Percentiles rank a stretch among this genome's conserved stretches.
Conservation (phyloP, 2,797 vertebrate genomes). For the Strix occidentalis region DNA sequence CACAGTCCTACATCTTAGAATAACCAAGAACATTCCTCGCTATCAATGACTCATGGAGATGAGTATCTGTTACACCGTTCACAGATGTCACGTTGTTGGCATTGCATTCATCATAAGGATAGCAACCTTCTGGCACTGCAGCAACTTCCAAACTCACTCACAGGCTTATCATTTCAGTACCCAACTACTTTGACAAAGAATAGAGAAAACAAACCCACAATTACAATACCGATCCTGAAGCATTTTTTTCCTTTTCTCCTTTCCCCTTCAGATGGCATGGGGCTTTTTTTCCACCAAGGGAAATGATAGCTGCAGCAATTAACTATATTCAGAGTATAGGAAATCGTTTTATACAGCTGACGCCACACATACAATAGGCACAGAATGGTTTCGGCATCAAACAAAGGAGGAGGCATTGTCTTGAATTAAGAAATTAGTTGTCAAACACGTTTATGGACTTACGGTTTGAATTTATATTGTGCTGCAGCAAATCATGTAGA, state of each 20-base stretch:
- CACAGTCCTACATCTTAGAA: background rate
- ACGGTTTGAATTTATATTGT: background rate
- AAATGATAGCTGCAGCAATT: slow-evolving; percentile 1
- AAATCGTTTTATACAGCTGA: slow-evolving; percentile 16
- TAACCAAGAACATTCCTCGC: background rate
- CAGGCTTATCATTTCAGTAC: background rate
- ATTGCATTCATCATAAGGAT: background rate
- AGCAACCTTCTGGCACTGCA: background rate
- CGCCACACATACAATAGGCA: background rate
- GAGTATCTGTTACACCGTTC: background rate
- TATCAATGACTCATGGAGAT: background rate
- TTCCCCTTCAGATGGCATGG: background rate
- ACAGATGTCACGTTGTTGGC: background rate
- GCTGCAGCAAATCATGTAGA: background rate
- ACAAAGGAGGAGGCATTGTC: slow-evolving; percentile 1
- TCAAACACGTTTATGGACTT: background rate
- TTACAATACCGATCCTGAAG: background rate
- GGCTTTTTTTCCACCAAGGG: background rate
- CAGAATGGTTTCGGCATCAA: background rate
- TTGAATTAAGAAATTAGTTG: slow-evolving; percentile 28
- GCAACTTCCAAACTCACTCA: background rate
- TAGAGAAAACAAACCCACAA: background rate
- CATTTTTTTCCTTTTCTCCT: background rate
- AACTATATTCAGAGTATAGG: slow-evolving; percentile 23
- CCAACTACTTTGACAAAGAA: background rate